Conservation (phyloP, 2,113 vertebrate species). For the Bungarus multicinctus region DNA sequence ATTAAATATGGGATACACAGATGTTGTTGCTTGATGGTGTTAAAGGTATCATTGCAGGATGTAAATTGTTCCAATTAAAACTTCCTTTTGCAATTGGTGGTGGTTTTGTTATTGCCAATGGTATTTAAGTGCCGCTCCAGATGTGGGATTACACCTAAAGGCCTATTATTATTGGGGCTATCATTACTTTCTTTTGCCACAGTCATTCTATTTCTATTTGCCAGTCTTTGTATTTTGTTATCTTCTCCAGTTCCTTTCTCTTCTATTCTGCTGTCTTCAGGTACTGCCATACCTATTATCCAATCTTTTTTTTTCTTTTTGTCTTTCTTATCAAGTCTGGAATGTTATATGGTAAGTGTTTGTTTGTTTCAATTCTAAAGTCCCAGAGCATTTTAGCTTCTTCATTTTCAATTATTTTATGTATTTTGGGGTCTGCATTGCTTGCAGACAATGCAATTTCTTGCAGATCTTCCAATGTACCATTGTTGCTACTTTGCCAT, state of each 20-base stretch:
- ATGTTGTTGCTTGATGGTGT: neutral
- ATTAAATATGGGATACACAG: neutral
- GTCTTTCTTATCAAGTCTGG: neutral
- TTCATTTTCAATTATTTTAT: neutral
- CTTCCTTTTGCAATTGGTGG: neutral
- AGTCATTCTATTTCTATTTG: neutral
- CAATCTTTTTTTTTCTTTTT: neutral
- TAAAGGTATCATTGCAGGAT: neutral
- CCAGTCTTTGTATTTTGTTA: neutral
- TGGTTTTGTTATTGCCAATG: neutral
- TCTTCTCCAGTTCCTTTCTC: neutral
- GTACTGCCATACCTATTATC: neutral
- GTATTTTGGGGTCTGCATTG: neutral
- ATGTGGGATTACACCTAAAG: neutral
- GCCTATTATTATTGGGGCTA: no score
- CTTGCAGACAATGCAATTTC: neutral
- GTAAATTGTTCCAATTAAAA: neutral
- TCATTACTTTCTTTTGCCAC: no score
- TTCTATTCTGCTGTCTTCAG: neutral
- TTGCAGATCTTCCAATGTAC: neutral
- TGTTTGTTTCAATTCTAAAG: neutral
- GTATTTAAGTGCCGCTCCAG: neutral
- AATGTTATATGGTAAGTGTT: neutral
- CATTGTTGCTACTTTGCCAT: neutral
- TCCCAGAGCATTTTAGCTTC: neutral